Base-by-base conservation (phyloP, 2,113 vertebrate genomes). In the Pachycephala philippinensis region DNA sequence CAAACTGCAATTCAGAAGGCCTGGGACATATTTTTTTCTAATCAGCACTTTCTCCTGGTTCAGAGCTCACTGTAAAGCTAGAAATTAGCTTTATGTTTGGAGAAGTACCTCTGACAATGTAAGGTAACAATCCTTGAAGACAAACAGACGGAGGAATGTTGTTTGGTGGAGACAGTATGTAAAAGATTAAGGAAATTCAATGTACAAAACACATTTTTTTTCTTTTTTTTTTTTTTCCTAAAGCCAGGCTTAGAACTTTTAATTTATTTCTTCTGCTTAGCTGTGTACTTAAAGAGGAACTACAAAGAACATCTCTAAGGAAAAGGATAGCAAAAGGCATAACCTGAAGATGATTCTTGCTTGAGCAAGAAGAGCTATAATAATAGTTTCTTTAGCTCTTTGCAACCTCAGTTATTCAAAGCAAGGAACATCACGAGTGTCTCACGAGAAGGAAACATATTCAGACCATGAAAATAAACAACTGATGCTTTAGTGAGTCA, bases 181-280 rank as follows among this genome's bases (percentile, higher is more conserved):
- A 66, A 74, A 72, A 77, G 4, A 30, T 24, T 5, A 77, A 42
- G 31, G 7, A 84, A 80, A 63, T 39, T 80, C 5, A 39, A 30
- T 13, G 8, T 33, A 17, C 3, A 44, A 59, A 83, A 2, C 1
- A 27, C 2, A 1, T 21, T 68, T 57, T 45, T 27, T 27, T 4
- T 3, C n/a, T n/a, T n/a, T 40, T 13, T 33, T 26, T 4, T 1
- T 31, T 64, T 56, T 57, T 20, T 4, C 11, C 27, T 83, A 53
- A 77, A 65, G 6, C 5, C 31, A 57, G 4, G 8, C 60, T 92
- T 64, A 42, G 1, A 10, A 92, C n/a, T 44, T 72, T 76, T 33
- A 49, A 37, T 85, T 60, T 83, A 7, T 89, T 84, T 77, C 7
- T 87, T 89, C 18, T 78, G 8, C 5, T 47, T 75, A 54, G 8